A percentile compares a stretch with the other conserved stretches of the same genome.
Evolutionary conservation across 2,113 vertebrate species (phyloP).

Genomic region (Ailurus styani): DNA sequence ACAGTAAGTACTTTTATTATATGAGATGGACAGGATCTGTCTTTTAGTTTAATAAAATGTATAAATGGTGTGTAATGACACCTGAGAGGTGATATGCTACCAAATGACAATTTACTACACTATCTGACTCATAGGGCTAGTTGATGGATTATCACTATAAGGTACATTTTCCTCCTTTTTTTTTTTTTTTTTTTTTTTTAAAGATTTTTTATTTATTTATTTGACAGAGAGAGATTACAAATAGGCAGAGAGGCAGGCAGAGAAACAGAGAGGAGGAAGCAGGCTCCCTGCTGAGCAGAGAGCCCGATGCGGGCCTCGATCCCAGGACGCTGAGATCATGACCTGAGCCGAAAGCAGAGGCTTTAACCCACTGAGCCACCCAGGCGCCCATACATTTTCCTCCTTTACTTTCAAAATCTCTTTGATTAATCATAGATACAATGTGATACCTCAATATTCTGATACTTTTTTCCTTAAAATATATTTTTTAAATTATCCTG

Average conservation of each 20-base stretch:
- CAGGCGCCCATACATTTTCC: constrained; percentile 23
- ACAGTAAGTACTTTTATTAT: not conserved
- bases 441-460: not conserved
- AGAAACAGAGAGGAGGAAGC: no score
- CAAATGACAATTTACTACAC: constrained; percentile 21
- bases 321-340: no score
- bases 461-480: not conserved
- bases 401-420: not conserved
- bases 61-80: not conserved
- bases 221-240: no score
- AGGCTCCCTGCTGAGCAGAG: no score
- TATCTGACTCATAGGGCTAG: not conserved
- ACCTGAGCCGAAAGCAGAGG: no score
- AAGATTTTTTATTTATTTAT: no score
- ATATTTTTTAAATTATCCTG: not conserved
- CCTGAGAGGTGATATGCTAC: not conserved
- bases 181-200: no score
- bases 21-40: not conserved
- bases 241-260: no score
- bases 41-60: not conserved
- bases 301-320: no score
- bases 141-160: constrained; percentile 19
- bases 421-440: not conserved
- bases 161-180: constrained; percentile 13
- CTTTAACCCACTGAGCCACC: no score